Conservation (phyloP, 1,140 invertebrate genomes). For the Acromyrmex heyeri region DNA sequence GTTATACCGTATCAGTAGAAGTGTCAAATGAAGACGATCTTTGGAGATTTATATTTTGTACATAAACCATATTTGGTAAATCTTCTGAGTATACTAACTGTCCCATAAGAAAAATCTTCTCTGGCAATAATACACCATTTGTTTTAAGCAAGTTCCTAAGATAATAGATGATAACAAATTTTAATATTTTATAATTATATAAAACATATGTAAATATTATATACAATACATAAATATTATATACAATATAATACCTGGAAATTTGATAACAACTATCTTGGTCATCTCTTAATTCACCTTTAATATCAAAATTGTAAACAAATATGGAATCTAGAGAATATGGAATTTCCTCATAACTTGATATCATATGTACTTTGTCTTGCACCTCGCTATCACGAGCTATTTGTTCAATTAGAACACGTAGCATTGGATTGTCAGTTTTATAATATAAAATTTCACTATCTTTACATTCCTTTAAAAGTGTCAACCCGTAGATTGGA, state of each 20-base stretch:
- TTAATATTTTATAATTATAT: constrained; percentile 47
- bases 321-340: constrained; percentile 73
- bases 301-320: constrained; percentile 80
- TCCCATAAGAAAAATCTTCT: constrained; percentile 81
- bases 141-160: constrained; percentile 74
- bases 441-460: constrained; percentile 77
- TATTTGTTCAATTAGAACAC: constrained; percentile 74
- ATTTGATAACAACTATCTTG: constrained; percentile 73
- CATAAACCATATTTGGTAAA: constrained; percentile 79
- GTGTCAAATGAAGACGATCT: constrained; percentile 39
- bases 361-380: constrained; percentile 70
- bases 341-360: constrained; percentile 70
- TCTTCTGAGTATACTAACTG: constrained; percentile 79
- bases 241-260: constrained; percentile 70
- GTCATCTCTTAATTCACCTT: constrained; percentile 80
- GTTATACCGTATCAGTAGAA: constrained; percentile 66
- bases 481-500: constrained; percentile 81
- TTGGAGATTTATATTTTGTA: constrained; percentile 77
- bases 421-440: constrained; percentile 69
- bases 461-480: constrained; percentile 74
- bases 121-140: constrained; percentile 83
- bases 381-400: constrained; percentile 71
- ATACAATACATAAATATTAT: constrained; percentile 33
- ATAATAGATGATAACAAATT: constrained; percentile 41
- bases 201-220: constrained; percentile 37